Conservation (phyloP, 2,888 invertebrate species). For the Ditula angustiorana region DNA sequence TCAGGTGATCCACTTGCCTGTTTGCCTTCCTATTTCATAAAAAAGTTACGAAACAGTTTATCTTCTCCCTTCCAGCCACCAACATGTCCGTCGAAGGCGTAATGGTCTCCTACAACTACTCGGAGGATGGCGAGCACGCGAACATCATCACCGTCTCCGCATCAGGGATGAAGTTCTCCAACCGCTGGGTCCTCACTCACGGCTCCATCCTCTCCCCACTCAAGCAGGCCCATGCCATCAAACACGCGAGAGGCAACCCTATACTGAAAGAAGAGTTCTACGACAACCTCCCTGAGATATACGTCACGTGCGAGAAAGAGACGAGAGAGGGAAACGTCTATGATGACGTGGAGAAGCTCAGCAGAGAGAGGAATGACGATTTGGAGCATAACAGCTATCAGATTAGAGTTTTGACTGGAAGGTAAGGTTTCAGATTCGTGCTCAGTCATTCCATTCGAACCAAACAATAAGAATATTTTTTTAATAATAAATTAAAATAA, state of each 20-base stretch:
- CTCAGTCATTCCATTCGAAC: too few species aligned
- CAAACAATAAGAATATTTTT: too few species aligned
- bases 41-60: too few species aligned
- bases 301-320: slow-evolving; percentile 74
- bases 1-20: too few species aligned
- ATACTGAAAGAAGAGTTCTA: slow-evolving; percentile 77
- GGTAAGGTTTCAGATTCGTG: too few species aligned
- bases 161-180: slow-evolving; percentile 81
- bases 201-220: slow-evolving; percentile 79
- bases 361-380: slow-evolving; percentile 65
- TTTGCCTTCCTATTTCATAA: too few species aligned
- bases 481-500: too few species aligned
- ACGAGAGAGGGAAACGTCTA: slow-evolving; percentile 57
- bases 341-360: slow-evolving; percentile 67
- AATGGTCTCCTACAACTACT: slow-evolving; percentile 80
- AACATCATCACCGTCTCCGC: slow-evolving; percentile 80
- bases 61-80: slow-evolving; percentile 42
- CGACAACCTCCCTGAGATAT: slow-evolving; percentile 73
- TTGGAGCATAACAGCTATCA: slow-evolving; percentile 76
- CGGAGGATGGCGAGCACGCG: slow-evolving; percentile 70
- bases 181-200: slow-evolving; percentile 83
- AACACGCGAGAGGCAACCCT: slow-evolving; percentile 69
- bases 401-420: slow-evolving; percentile 74
- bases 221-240: slow-evolving; percentile 66
- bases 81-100: slow-evolving; percentile 79